A percentile compares a stretch with the other conserved stretches of the same genome.
Evolutionary conservation across 2,888 invertebrate species (phyloP).

Genomic region (Tridacna crocea): DNA sequence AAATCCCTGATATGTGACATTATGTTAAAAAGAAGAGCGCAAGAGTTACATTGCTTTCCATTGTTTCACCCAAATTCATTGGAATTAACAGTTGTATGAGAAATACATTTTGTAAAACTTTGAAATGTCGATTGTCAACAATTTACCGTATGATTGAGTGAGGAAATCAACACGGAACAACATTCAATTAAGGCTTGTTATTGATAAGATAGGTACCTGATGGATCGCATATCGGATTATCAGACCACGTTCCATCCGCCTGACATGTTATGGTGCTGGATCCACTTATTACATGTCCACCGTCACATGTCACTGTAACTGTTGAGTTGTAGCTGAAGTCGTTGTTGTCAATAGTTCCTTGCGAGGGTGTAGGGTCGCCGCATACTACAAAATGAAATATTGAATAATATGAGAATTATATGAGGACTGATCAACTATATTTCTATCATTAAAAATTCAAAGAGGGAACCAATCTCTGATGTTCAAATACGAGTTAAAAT

Average conservation of each 20-base stretch:
- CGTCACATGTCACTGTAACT: conserved; percentile 3
- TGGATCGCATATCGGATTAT: not conserved
- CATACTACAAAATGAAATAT: conserved; percentile 6
- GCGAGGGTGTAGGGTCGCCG: conserved; percentile 3
- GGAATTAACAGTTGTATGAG: too few species aligned
- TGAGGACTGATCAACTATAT: not conserved
- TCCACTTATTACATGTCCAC: conserved; percentile 10
- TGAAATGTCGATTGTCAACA: too few species aligned
- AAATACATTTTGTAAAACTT: too few species aligned
- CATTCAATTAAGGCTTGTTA: too few species aligned
- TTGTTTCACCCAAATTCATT: too few species aligned
- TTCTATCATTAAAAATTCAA: too few species aligned
- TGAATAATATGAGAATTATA: not conserved
- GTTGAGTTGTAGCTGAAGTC: conserved; percentile 1
- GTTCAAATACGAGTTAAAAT: not conserved
- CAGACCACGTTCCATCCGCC: conserved; percentile 14
- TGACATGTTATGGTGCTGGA: conserved; percentile 3
- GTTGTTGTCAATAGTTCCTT: not conserved
- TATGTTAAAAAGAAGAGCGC: too few species aligned
- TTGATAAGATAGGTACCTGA: not conserved
- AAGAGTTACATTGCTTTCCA: too few species aligned
- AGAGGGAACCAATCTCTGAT: too few species aligned
- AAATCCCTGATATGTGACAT: too few species aligned
- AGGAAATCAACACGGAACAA: too few species aligned
- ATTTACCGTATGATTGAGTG: too few species aligned